Conservation (phyloP, 1,140 invertebrate genomes). For the Cotesia glomerata region DNA sequence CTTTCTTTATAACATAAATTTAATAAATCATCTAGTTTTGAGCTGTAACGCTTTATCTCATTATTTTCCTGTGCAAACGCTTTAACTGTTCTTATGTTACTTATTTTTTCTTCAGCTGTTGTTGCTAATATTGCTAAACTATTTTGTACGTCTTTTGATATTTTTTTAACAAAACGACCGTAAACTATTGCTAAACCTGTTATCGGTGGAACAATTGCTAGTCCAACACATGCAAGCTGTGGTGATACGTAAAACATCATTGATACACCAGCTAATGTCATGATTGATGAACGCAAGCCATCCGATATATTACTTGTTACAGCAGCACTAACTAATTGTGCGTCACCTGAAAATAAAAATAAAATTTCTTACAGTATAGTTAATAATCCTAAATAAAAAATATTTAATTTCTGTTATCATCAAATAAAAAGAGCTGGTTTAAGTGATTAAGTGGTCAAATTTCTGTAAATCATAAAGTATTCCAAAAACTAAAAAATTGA, state of each 20-base stretch:
- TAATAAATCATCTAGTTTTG: constrained; percentile 77
- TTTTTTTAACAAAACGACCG: constrained; percentile 84
- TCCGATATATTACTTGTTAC: constrained; percentile 94
- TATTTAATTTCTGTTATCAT: too few relatives aligned
- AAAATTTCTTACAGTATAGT: constrained; percentile 14
- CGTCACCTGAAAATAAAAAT: constrained; percentile 77
- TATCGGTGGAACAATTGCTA: constrained; percentile 88
- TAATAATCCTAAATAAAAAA: not conserved
- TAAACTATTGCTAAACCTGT: constrained; percentile 86
- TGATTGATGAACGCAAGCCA: constrained; percentile 84
- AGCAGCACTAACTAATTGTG: constrained; percentile 88
- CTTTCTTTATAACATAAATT: constrained; percentile 86
- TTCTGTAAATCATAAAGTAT: too few relatives aligned
- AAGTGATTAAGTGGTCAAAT: too few relatives aligned
- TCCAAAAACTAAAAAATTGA: too few relatives aligned
- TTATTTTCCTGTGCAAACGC: constrained; percentile 85
- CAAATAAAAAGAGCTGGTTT: too few relatives aligned
- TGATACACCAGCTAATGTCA: constrained; percentile 82
- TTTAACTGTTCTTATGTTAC: constrained; percentile 93
- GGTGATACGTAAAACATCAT: constrained; percentile 98
- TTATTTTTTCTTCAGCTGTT: constrained; percentile 90
- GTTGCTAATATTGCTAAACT: constrained; percentile 83
- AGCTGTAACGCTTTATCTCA: constrained; percentile 76
- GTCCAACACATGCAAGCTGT: constrained; percentile 82
- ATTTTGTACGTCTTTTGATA: constrained; percentile 85